A percentile compares a stretch with the other conserved stretches of the same genome.
Conservation (phyloP, 2,888 invertebrate genomes). For the Pemphredon lugubris region DNA sequence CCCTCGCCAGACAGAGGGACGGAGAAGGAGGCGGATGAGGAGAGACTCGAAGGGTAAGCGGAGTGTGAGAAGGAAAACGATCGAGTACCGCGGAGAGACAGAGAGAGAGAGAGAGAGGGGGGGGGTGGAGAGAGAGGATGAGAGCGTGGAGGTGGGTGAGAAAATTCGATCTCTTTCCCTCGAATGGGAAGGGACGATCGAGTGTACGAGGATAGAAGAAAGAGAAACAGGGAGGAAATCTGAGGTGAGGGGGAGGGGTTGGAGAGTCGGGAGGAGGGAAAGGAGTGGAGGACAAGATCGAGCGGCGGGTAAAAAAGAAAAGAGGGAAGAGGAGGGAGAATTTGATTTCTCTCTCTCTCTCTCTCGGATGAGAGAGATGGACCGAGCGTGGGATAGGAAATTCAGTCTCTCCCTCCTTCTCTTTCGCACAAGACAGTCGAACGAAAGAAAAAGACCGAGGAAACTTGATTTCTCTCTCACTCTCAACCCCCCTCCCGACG, state of each 20-base stretch:
- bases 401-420: neutral
- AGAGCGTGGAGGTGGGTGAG: neutral
- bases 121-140: neutral
- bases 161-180: neutral
- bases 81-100: neutral
- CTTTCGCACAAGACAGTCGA: no score
- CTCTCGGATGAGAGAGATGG: neutral
- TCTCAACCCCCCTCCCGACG: neutral
- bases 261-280: neutral
- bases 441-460: no score
- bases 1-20: constrained; percentile 36
- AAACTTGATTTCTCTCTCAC: neutral
- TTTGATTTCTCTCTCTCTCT: neutral
- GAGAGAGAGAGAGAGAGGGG: neutral
- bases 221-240: constrained; percentile 32
- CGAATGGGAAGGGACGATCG: constrained; percentile 1
- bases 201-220: neutral
- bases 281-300: no score
- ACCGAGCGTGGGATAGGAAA: no score
- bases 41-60: constrained; percentile 23
- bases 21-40: constrained; percentile 32
- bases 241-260: constrained; percentile 21
- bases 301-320: no score
- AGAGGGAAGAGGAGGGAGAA: no score
- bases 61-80: constrained; percentile 43